A percentile compares a stretch with the other conserved stretches of the same genome.
These are phyloP conservation scores for Aphidius ervi DNA, from an alignment of 1,140 invertebrate species.

Conservation along the genomic window DNA sequence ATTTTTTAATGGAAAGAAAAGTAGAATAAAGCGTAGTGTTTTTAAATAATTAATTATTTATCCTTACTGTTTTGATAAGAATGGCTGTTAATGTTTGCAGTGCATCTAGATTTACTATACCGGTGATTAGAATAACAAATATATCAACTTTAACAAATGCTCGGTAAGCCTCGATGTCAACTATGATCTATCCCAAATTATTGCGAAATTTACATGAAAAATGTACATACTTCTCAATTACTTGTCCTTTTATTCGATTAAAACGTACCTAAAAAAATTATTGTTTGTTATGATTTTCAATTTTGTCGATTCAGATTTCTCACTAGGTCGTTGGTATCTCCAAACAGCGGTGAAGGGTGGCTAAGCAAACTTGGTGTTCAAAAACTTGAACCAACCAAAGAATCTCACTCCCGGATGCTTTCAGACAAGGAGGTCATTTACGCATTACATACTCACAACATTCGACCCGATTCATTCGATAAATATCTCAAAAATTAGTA, in stretches of 20 bases:
- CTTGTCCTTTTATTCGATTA: neutral
- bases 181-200: neutral
- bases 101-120: conserved; percentile 31
- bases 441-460: conserved; percentile 90
- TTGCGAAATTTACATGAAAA: neutral
- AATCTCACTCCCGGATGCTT: conserved; percentile 90
- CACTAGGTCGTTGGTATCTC: conserved; percentile 48
- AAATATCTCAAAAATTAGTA: conserved; percentile 89
- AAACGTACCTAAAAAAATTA: conserved; percentile 11
- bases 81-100: conserved; percentile 44
- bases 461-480: conserved; percentile 80
- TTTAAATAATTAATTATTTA: too few species aligned
- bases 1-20: too few species aligned
- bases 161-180: conserved; percentile 29
- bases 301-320: conserved; percentile 27
- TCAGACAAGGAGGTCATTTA: conserved; percentile 93
- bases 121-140: conserved; percentile 35
- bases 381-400: conserved; percentile 90
- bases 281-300: conserved; percentile 13
- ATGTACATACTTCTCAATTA: neutral
- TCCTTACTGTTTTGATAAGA: too few species aligned
- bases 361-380: conserved; percentile 83
- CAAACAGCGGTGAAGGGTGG: conserved; percentile 72
- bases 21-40: too few species aligned
- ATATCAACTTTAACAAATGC: conserved; percentile 26